Percentiles rank a stretch among this genome's conserved stretches.
These are phyloP conservation scores for Pelodytes ibericus DNA, from an alignment of 2,797 vertebrate genomes.

Conservation along the genomic window DNA sequence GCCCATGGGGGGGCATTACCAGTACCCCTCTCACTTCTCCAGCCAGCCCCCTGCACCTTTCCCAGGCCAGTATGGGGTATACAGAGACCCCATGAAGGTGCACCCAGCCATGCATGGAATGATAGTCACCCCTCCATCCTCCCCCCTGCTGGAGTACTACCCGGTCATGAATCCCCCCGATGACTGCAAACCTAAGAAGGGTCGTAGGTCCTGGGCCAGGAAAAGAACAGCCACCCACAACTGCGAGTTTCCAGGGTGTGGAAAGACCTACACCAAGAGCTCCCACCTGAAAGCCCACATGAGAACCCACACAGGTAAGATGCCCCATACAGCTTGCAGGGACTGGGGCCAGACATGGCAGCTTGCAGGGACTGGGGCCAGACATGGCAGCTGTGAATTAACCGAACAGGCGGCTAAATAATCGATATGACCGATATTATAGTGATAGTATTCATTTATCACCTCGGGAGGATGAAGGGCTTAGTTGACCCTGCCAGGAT, in stretches of 20 bases:
- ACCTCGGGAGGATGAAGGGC: too few relatives aligned
- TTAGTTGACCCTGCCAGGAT: too few relatives aligned
- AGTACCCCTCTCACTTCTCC: conserved; percentile 64
- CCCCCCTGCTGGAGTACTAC: conserved; percentile 85
- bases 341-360: too few relatives aligned
- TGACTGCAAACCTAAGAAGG: conserved; percentile 82
- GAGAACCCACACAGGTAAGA: conserved; percentile 90
- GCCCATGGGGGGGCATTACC: conserved; percentile 55
- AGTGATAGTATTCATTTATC: too few relatives aligned
- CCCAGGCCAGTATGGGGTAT: conserved; percentile 80
- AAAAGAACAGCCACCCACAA: conserved; percentile 90
- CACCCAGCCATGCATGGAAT: conserved; percentile 74
- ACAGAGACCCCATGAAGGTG: conserved; percentile 73
- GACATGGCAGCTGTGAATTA: too few relatives aligned
- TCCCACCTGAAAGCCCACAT: conserved; percentile 93
- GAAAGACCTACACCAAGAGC: conserved; percentile 93
- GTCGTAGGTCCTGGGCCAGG: conserved; percentile 85
- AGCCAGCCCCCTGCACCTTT: conserved; percentile 70
- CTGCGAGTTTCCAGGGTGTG: conserved; percentile 90
- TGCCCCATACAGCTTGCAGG: background rate
- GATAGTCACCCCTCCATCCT: conserved; percentile 86
- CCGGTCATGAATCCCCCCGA: conserved; percentile 64
- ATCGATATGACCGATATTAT: too few relatives aligned
- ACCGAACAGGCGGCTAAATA: too few relatives aligned
- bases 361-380: too few relatives aligned